phyloP scores from a whole-genome alignment of 2,113 vertebrate species.

The Microtus montanus region DNA sequence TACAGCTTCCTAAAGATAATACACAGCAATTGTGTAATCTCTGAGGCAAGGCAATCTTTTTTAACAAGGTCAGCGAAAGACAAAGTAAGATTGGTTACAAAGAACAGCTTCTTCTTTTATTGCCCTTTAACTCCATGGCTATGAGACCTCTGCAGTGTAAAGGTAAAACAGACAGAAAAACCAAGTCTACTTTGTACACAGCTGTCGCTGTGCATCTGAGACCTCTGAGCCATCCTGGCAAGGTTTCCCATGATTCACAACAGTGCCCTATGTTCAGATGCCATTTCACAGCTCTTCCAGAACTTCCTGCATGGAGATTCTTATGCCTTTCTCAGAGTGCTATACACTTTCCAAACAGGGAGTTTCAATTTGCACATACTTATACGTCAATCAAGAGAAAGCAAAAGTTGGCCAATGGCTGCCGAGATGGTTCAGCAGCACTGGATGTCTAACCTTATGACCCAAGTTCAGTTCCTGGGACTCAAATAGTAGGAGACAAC shows the following conservation, averaged over 20 bases:
- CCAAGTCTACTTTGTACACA: background rate
- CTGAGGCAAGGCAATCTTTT: background rate
- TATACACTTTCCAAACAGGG: background rate
- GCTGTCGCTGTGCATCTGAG: background rate
- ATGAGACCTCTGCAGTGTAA: too few species aligned
- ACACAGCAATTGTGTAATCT: background rate
- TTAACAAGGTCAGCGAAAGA: background rate
- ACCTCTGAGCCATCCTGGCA: background rate
- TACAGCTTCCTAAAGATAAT: too few species aligned
- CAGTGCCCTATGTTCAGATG: background rate
- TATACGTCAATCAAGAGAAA: background rate
- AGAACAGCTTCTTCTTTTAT: background rate
- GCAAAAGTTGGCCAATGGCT: background rate
- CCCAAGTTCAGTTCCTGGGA: background rate
- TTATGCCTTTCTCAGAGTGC: background rate
- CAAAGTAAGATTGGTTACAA: background rate
- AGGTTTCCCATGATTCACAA: background rate
- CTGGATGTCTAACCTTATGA: background rate
- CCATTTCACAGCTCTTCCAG: background rate
- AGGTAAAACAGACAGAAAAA: background rate
- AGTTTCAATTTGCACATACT: background rate
- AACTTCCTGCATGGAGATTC: background rate
- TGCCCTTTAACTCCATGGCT: background rate
- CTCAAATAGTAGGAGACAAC: background rate
- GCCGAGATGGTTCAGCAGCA: background rate